Conservation (phyloP, 2,797 vertebrate genomes). For the Propithecus perrieri region DNA sequence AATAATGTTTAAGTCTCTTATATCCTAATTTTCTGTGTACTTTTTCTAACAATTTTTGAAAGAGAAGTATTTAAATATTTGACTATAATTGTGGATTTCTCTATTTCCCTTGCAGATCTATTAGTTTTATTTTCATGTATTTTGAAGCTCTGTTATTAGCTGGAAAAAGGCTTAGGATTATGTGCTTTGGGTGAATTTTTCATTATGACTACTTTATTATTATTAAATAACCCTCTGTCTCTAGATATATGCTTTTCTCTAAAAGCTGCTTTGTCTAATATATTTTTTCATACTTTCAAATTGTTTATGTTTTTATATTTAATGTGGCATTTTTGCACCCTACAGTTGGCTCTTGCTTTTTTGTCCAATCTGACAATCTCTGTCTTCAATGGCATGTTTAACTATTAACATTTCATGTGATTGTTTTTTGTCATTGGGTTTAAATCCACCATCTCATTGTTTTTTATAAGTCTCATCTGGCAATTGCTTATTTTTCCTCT, state of each 20-base stretch:
- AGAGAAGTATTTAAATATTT: constrained; percentile 41
- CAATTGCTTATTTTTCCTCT: neutral
- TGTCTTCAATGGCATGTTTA: neutral
- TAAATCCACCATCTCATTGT: neutral
- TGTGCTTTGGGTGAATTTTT: neutral
- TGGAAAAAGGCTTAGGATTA: neutral
- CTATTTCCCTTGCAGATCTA: neutral
- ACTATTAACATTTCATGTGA: neutral
- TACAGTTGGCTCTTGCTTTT: neutral
- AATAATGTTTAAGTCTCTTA: neutral
- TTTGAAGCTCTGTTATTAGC: neutral
- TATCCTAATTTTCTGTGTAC: neutral
- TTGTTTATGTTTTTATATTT: neutral
- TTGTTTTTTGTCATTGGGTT: neutral
- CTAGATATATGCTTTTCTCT: neutral
- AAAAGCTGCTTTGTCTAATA: neutral
- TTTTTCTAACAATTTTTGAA: neutral
- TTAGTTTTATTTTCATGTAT: neutral
- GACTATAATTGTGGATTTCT: neutral
- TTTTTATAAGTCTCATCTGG: neutral
- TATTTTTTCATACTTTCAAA: neutral
- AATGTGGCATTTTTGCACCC: neutral
- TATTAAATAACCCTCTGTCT: neutral
- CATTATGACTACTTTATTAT: neutral
- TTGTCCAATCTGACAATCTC: neutral